A percentile compares a stretch with the other conserved stretches of the same genome.
Evolutionary conservation across 92 coral and sea anemone species (phyloP).

Genomic region (Porites lobata): DNA sequence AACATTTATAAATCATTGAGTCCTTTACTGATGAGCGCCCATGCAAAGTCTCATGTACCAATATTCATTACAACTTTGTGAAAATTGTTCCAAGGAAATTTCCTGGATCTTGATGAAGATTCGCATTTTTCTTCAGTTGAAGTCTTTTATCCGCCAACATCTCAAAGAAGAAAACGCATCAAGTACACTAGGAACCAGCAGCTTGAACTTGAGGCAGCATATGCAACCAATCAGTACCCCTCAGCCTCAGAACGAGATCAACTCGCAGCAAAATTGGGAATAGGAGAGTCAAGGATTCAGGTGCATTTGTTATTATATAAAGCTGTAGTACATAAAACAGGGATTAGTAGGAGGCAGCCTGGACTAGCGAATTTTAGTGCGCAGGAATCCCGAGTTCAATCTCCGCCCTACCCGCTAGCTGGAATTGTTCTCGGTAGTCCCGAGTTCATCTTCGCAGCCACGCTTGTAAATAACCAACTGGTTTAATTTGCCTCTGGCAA

Average conservation of each 20-base stretch:
- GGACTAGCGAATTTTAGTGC: too few species aligned
- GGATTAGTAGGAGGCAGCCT: too few species aligned
- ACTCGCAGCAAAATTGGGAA: background rate
- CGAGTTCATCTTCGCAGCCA: too few species aligned
- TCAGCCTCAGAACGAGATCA: constrained; percentile 5
- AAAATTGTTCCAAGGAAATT: background rate
- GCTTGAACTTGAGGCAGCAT: constrained; percentile 14
- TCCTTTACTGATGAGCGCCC: too few species aligned
- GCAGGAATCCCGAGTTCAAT: too few species aligned
- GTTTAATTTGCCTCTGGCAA: too few species aligned
- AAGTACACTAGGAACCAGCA: constrained; percentile 20
- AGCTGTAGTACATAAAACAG: too few species aligned
- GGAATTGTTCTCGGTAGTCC: too few species aligned
- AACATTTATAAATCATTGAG: too few species aligned
- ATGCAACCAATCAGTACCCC: constrained; percentile 13
- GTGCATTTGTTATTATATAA: background rate
- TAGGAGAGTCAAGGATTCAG: constrained; percentile 14
- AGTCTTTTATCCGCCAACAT: background rate
- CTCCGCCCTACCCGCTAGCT: too few species aligned
- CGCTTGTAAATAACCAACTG: too few species aligned
- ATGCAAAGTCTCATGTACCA: too few species aligned
- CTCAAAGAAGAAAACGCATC: constrained; percentile 7
- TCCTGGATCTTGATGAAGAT: background rate
- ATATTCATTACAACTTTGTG: background rate
- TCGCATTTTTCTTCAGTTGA: background rate